These are phyloP conservation scores for Botia almorhae DNA, from an alignment of 2,797 vertebrate genomes.

Conservation along the genomic window DNA sequence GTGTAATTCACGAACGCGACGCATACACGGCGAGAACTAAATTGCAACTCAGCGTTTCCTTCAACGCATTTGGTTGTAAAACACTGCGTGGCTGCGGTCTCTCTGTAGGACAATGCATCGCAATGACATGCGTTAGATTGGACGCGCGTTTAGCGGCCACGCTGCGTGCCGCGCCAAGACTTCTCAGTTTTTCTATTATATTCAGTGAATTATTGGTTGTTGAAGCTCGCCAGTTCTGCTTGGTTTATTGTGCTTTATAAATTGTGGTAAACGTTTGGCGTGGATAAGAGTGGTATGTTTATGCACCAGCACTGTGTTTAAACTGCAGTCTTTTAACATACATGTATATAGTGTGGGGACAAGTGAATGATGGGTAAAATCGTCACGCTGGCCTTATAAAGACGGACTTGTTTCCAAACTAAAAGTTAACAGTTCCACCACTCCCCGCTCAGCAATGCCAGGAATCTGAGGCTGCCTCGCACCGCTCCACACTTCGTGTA, in stretches of 20 bases:
- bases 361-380: neutral
- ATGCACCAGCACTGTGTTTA: too few relatives aligned
- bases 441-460: conserved; percentile 41
- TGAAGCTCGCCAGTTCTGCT: neutral
- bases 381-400: neutral
- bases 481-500: conserved; percentile 21
- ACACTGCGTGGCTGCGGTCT: neutral
- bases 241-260: neutral
- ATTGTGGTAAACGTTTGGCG: neutral
- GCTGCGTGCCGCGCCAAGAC: neutral
- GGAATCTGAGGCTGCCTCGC: conserved; percentile 35
- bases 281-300: neutral
- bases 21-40: neutral
- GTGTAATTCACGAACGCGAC: neutral
- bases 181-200: too few relatives aligned
- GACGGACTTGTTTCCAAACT: neutral
- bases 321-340: too few relatives aligned
- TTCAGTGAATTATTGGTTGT: too few relatives aligned
- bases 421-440: conserved; percentile 35
- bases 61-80: neutral
- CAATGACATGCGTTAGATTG: neutral
- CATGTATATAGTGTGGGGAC: neutral
- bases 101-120: neutral
- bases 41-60: conserved; percentile 4
- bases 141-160: neutral